These are phyloP conservation scores for Puntigrus tetrazona DNA, from an alignment of 2,113 vertebrate species.

Conservation along the genomic window DNA sequence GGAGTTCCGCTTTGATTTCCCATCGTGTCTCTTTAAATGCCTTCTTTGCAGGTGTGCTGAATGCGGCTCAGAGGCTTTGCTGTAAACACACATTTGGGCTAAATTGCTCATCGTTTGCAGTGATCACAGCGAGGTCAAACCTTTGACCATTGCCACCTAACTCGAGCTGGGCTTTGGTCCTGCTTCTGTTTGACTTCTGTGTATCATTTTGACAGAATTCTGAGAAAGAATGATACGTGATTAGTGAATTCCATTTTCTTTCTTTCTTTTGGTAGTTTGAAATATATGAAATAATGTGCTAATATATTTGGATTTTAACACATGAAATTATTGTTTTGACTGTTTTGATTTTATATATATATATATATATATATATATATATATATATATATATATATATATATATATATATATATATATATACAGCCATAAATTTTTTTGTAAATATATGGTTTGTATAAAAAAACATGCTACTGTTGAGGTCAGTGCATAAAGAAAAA, in stretches of 20 bases:
- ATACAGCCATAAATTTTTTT: too few species aligned
- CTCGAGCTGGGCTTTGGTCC: neutral
- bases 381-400: too few species aligned
- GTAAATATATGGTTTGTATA: too few species aligned
- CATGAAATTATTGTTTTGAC: too few species aligned
- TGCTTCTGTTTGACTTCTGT: neutral
- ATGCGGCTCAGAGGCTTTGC: neutral
- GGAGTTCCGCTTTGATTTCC: neutral
- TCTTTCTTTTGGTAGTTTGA: too few species aligned
- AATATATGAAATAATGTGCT: too few species aligned
- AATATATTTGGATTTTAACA: too few species aligned
- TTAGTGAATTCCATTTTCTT: neutral
- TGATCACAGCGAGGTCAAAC: neutral
- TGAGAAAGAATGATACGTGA: neutral
- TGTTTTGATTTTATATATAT: too few species aligned
- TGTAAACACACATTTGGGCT: neutral
- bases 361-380: too few species aligned
- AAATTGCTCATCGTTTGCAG: neutral
- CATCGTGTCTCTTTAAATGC: slow-evolving; percentile 7
- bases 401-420: too few species aligned
- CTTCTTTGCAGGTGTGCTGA: neutral
- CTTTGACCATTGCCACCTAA: neutral
- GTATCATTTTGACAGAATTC: neutral
- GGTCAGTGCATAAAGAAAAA: neutral
- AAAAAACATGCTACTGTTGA: neutral